phyloP scores from a whole-genome alignment of 2,888 invertebrate species.

The Drosophila peninsularis region DNA sequence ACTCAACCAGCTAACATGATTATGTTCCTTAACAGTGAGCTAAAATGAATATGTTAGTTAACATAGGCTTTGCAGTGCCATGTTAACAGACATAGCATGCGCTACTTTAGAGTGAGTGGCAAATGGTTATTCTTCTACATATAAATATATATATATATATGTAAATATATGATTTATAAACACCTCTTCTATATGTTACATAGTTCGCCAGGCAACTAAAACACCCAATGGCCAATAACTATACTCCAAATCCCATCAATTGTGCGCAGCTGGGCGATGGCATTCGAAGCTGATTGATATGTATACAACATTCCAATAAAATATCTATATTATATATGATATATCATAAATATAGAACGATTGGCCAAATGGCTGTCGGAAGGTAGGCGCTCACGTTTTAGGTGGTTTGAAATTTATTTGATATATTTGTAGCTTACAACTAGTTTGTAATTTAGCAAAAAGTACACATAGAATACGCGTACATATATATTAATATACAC shows the following conservation, averaged over 20 bases:
- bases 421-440: slow-evolving; percentile 45
- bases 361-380: not conserved
- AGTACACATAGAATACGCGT: slow-evolving; percentile 34
- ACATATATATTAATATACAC: slow-evolving; percentile 25
- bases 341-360: not conserved
- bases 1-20: too few species aligned
- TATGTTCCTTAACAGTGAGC: too few species aligned
- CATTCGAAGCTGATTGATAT: not conserved
- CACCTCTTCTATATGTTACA: not conserved
- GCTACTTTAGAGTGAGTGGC: too few species aligned
- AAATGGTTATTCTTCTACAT: too few species aligned
- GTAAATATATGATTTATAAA: not conserved
- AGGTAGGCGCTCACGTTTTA: not conserved
- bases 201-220: not conserved
- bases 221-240: not conserved
- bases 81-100: too few species aligned
- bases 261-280: not conserved
- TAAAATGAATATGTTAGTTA: too few species aligned
- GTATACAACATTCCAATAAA: not conserved
- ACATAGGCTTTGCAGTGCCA: too few species aligned
- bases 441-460: slow-evolving; percentile 50
- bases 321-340: not conserved
- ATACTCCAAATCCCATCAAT: not conserved
- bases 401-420: slow-evolving; percentile 41
- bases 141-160: not conserved